Base-by-base conservation (phyloP, 2,113 vertebrate species). In the Lathamus discolor region DNA sequence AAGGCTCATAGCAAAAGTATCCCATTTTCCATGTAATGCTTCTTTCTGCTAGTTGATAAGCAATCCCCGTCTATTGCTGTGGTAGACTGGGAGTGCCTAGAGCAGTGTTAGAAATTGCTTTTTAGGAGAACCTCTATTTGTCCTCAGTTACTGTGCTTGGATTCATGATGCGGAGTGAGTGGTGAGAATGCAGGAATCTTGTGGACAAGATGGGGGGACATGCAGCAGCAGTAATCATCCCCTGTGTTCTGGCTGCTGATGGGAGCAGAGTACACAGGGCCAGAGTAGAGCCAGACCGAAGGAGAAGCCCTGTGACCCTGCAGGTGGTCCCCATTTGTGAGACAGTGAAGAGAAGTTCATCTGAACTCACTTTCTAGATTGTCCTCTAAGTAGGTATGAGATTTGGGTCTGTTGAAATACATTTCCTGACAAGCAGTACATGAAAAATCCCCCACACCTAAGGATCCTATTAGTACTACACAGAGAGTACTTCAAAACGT, bases 81-180 rank as follows among this genome's bases (percentile, higher is more conserved):
- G 17, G 17, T 31, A 64, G 25, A 14, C 3, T 46, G 19, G 14
- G 23, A 78, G 8, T 16, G 39, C 20, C 13, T 85, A 6, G 3
- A 79, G 7, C 11, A 57, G 22, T 4, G 17, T 33, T 14, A 69
- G n/a, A 41, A 69, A 49, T 1, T 28, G 22, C 17, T 73, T 83
- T 46, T 59, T 18, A 23, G 13, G 51, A 13, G 7, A n/a, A 10
- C 10, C 2, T 25, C 15, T 16, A 16, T 52, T 59, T 35, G 12
- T 33, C 22, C 8, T 18, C 13, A 6, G 4, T 57, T 57, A 25
- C 19, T 3, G 1, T 35, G 4, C 13, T 57, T 55, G 4, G 3
- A 23, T 33, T 66, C 17, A 4, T 0, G 2, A 9, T 5, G 1
- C 0, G 0, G 6, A 7, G 2, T 59, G 9, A 57, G 19, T 7